Conservation (phyloP, 1,140 invertebrate genomes). For the Anastrepha obliqua region DNA sequence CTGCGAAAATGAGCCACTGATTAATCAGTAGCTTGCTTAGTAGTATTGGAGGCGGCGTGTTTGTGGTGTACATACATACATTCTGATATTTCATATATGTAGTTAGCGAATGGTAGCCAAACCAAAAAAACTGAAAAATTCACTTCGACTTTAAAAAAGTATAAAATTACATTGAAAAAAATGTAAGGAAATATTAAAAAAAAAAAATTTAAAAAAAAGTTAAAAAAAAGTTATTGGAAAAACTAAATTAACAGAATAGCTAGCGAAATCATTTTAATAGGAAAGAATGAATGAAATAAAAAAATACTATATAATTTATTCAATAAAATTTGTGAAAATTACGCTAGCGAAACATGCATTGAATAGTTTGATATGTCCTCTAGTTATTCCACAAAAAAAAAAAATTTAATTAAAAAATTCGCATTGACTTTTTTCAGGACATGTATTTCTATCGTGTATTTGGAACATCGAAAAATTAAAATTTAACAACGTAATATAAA, state of each 20-base stretch:
- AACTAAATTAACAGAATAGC: background rate
- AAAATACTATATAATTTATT: background rate
- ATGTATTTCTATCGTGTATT: background rate
- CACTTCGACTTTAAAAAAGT: too few relatives aligned
- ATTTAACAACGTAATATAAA: background rate
- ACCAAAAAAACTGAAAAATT: background rate
- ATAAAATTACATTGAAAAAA: too few relatives aligned
- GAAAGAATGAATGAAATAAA: background rate
- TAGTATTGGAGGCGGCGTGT: background rate
- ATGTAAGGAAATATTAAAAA: background rate
- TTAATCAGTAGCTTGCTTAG: background rate
- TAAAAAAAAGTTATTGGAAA: background rate
- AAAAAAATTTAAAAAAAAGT: background rate
- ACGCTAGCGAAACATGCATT: conserved; percentile 40
- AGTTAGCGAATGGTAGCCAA: background rate
- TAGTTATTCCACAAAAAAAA: background rate
- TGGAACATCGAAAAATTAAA: background rate
- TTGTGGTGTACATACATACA: background rate
- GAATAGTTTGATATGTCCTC: background rate
- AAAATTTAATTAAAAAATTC: background rate
- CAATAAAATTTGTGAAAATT: background rate
- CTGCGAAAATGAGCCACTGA: background rate
- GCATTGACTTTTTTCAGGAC: background rate
- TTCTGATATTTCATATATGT: background rate
- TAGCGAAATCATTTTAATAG: background rate